A percentile compares a stretch with the other conserved stretches of the same genome.
phyloP scores from a whole-genome alignment of 1,140 invertebrate species.

The Zaprionus kolodkinae region DNA sequence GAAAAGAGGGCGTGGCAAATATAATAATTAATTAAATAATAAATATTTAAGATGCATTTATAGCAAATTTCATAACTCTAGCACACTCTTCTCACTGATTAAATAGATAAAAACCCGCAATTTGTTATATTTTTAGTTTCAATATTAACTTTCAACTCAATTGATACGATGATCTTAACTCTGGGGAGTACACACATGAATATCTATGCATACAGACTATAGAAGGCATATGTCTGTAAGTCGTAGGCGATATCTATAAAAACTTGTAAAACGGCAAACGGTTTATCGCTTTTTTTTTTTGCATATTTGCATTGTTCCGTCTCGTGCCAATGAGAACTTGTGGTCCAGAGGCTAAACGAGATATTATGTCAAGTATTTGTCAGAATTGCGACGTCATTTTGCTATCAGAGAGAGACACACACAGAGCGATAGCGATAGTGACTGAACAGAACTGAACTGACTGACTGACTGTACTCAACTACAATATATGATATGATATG shows the following conservation, averaged over 20 bases:
- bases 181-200: background rate
- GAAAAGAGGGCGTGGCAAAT: background rate
- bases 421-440: background rate
- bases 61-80: background rate
- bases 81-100: background rate
- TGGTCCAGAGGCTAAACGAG: constrained; percentile 37
- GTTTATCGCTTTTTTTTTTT: constrained; percentile 26
- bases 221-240: background rate
- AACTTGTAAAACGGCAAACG: constrained; percentile 4
- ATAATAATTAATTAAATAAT: background rate
- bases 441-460: background rate
- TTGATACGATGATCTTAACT: background rate
- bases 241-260: background rate
- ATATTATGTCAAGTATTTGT: constrained; percentile 37
- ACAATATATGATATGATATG: no score
- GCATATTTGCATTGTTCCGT: constrained; percentile 9
- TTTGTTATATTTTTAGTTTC: background rate
- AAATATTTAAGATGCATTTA: background rate
- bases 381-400: constrained; percentile 36
- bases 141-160: background rate
- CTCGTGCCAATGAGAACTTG: constrained; percentile 3
- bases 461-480: background rate
- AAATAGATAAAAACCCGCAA: background rate
- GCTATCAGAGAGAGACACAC: constrained; percentile 18
- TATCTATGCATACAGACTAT: background rate